Percentiles rank a stretch among this genome's conserved stretches.
Evolutionary conservation across 1,140 invertebrate species (phyloP).

Genomic region (Watersipora subatra): DNA sequence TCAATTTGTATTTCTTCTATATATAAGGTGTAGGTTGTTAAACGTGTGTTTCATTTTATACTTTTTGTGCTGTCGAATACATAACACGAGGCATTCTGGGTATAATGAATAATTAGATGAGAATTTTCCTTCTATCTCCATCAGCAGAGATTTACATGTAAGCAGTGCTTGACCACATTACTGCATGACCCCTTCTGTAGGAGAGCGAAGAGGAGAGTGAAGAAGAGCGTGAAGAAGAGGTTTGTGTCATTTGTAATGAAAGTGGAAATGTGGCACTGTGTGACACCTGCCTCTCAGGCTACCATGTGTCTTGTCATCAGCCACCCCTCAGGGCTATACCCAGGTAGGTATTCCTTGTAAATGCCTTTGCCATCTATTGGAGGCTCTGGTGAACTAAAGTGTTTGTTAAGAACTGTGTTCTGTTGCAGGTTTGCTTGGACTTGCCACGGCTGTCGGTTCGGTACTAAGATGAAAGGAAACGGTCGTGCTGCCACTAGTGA

Average conservation of each 20-base stretch:
- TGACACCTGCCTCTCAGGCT: conserved; percentile 28
- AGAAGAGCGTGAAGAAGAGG: conserved; percentile 20
- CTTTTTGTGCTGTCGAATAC: too few relatives aligned
- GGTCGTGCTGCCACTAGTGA: background rate
- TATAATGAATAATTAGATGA: too few relatives aligned
- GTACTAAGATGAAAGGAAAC: conserved; percentile 3
- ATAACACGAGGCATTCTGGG: too few relatives aligned
- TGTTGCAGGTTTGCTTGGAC: background rate
- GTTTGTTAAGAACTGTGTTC: too few relatives aligned
- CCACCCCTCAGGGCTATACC: conserved; percentile 29
- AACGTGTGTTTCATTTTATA: too few relatives aligned
- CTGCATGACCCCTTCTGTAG: too few relatives aligned
- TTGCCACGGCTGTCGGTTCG: background rate
- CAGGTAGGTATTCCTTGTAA: conserved; percentile 26
- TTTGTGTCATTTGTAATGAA: conserved; percentile 49
- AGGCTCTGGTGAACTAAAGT: background rate
- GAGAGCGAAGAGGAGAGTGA: too few relatives aligned
- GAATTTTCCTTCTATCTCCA: too few relatives aligned
- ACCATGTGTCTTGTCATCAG: conserved; percentile 34
- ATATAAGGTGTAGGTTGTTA: too few relatives aligned
- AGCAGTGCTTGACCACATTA: too few relatives aligned
- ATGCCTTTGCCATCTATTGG: background rate
- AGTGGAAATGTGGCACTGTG: conserved; percentile 24
- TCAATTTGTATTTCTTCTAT: too few relatives aligned
- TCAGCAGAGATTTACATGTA: too few relatives aligned